phyloP scores from a whole-genome alignment of 2,888 invertebrate species.

The Rotaria macrura region DNA sequence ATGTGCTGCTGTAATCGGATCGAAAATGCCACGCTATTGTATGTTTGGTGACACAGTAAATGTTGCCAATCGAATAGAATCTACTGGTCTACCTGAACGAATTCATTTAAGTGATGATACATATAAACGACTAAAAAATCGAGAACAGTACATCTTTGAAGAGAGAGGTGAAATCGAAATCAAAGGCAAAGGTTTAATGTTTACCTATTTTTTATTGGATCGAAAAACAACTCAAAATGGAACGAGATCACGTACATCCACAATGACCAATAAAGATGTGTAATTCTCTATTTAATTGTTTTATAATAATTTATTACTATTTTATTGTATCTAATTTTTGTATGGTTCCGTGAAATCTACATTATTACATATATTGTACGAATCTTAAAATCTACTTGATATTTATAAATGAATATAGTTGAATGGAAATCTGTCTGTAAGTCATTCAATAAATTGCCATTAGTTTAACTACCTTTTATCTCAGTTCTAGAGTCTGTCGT shows the following conservation, averaged over 20 bases:
- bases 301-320: background rate
- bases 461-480: too few relatives aligned
- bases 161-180: conserved; percentile 82
- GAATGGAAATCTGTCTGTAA: background rate
- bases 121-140: conserved; percentile 52
- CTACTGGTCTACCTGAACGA: conserved; percentile 59
- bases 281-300: background rate
- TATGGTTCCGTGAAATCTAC: background rate
- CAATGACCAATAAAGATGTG: background rate
- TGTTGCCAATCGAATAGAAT: conserved; percentile 91
- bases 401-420: too few relatives aligned
- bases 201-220: conserved; percentile 69
- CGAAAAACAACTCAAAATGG: background rate
- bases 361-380: background rate
- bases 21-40: conserved; percentile 85
- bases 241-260: background rate
- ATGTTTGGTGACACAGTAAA: conserved; percentile 96
- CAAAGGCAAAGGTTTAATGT: conserved; percentile 79
- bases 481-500: too few relatives aligned
- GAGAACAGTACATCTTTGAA: conserved; percentile 71
- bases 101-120: background rate
- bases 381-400: background rate
- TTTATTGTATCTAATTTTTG: background rate
- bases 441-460: background rate
- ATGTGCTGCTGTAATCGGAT: conserved; percentile 88